Evolutionary conservation across 2,888 invertebrate genomes (phyloP), one percentile per base, ranked within the genome.

Genomic region (Crossocerus cetratus): DNA sequence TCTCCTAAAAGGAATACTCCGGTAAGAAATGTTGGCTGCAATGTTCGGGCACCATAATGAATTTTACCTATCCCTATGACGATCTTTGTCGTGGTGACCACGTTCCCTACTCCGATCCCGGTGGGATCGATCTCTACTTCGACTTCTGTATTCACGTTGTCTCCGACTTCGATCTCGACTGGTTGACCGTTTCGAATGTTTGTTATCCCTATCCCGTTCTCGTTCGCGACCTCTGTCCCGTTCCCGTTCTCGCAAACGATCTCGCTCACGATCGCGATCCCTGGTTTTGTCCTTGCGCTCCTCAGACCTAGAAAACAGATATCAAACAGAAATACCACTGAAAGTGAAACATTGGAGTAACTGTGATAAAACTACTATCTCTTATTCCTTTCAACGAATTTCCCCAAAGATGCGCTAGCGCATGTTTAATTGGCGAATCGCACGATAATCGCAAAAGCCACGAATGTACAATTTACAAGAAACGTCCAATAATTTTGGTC

Each of bases 231-330:
- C 82, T 74, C 81, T 78, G 32, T 83, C 83, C 23, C 83, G 78
- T 66, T 86, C 85, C 55, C 87, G 82, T 55, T 88, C 86, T 69
- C 90, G 84, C 22, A 89, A 87, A 44, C 87, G 86, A 44, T 90
- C 87, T 67, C 88, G 82, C 16, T 88, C 88, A 44, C 84, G 84
- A 42, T 86, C 86, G 66, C 85, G 84, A 20, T 88, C 88, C 67
- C 88, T 84, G 58, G 88, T 83, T 55, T 86, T 87, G 42, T 90
- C 89, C 55, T 88, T 86, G 60, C 89, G 86, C 63, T 90, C 81
- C 32, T 84, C 82, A 57, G 91, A 91, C 80, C 92, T 92, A 85
- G n/a, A 90, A 90, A 45, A 45, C 68, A 54, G 65, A 60, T 64
- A 76, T 75, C 63, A 43, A 80, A 72, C 32, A 32, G 32, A 32